Percentiles rank a stretch among this genome's conserved stretches.
These are phyloP conservation scores for Diplodus puntazzo DNA, from an alignment of 2,797 vertebrate genomes.

Conservation along the genomic window DNA sequence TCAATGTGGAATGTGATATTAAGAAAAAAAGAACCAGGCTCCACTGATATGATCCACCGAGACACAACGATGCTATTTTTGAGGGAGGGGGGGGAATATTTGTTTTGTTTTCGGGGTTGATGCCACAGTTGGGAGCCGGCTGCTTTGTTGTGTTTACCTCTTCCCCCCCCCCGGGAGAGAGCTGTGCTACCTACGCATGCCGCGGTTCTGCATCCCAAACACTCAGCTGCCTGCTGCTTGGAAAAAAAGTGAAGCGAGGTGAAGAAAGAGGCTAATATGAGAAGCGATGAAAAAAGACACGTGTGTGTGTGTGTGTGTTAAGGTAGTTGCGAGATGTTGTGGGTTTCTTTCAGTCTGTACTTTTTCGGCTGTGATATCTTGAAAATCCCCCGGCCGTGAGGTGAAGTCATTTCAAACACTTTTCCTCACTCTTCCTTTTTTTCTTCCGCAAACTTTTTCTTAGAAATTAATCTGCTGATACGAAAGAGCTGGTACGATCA, in stretches of 20 bases:
- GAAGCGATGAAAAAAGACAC: constrained; percentile 20
- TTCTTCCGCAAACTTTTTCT: not conserved
- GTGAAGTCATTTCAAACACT: constrained; percentile 1
- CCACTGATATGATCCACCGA: not conserved
- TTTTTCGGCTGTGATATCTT: constrained; percentile 11
- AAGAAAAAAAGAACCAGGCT: not conserved
- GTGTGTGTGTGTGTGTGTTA: not conserved
- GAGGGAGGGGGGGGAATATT: constrained; percentile 25
- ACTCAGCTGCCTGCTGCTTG: constrained; percentile 29
- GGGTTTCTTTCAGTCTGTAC: not conserved
- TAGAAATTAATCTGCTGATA: constrained; percentile 1
- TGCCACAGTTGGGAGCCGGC: constrained; percentile 54
- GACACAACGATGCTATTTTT: constrained; percentile 22
- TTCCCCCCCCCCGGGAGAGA: constrained; percentile 45
- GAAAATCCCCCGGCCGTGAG: constrained; percentile 16
- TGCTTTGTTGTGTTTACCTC: constrained; percentile 68
- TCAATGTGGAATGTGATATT: not conserved
- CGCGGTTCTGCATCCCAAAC: constrained; percentile 60
- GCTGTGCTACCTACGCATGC: constrained; percentile 60
- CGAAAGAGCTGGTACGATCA: not conserved
- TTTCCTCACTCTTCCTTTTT: not conserved
- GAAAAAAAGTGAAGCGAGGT: constrained; percentile 24
- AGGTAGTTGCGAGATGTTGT: not conserved
- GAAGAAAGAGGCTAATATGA: constrained; percentile 41
- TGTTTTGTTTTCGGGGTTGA: constrained; percentile 56